These are phyloP conservation scores for Folsomia manolachei DNA, from an alignment of 2,888 invertebrate species.

Conservation along the genomic window DNA sequence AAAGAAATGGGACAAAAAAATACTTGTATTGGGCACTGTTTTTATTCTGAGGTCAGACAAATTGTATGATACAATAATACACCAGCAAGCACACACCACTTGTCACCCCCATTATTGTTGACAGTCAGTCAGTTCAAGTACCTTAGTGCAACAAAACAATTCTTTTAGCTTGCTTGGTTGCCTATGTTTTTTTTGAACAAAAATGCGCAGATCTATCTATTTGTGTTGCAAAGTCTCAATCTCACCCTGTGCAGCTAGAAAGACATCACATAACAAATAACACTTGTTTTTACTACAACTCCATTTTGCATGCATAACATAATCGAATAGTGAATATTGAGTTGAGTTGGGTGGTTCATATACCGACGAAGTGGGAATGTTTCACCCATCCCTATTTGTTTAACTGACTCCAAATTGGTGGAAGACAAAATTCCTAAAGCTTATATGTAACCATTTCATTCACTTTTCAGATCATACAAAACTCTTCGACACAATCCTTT, in stretches of 20 bases:
- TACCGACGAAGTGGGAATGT: not conserved
- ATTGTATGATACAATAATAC: too few species aligned
- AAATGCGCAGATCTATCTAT: too few species aligned
- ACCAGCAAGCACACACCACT: too few species aligned
- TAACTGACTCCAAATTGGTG: not conserved
- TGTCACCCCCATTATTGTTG: not conserved
- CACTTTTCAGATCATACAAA: not conserved
- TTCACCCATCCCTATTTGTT: too few species aligned
- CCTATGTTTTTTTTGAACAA: too few species aligned
- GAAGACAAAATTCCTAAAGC: slow-evolving; percentile 6
- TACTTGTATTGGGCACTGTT: not conserved
- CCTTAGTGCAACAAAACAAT: not conserved
- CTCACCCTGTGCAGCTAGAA: too few species aligned
- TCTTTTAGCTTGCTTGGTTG: not conserved
- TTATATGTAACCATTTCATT: not conserved
- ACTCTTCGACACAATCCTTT: not conserved
- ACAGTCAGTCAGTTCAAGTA: not conserved
- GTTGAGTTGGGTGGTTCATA: not conserved
- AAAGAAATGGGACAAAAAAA: not conserved
- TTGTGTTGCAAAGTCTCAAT: not conserved
- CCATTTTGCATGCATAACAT: not conserved
- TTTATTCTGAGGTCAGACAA: not conserved
- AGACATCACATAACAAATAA: not conserved
- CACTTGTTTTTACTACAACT: not conserved
- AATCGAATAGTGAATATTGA: not conserved